A percentile compares a stretch with the other conserved stretches of the same genome.
Conservation (phyloP, 2,888 invertebrate genomes). For the Heteromurus nitidus region DNA sequence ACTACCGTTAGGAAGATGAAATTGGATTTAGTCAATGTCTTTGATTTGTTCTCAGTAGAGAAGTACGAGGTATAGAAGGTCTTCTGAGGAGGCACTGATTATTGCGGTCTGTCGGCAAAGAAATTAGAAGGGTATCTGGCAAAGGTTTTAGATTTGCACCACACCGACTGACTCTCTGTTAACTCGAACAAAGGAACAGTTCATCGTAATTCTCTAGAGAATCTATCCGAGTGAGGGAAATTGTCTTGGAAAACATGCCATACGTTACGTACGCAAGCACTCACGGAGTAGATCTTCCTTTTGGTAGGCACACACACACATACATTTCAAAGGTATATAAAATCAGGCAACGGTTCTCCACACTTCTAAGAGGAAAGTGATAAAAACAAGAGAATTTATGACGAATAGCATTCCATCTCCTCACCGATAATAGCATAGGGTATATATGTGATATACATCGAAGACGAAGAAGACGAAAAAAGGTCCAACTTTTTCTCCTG, state of each 20-base stretch:
- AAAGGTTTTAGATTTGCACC: constrained; percentile 47
- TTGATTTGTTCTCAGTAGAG: background rate
- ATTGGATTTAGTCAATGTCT: constrained; percentile 29
- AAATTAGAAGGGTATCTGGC: constrained; percentile 51
- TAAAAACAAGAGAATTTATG: constrained; percentile 62
- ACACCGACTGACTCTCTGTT: constrained; percentile 28
- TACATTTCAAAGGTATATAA: background rate
- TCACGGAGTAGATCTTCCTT: background rate
- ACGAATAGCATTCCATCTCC: constrained; percentile 60
- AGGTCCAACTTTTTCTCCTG: constrained; percentile 48
- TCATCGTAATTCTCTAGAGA: constrained; percentile 60
- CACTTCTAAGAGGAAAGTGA: constrained; percentile 33
- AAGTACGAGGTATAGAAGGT: background rate
- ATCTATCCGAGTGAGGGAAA: constrained; percentile 8
- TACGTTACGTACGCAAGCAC: constrained; percentile 5
- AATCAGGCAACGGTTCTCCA: constrained; percentile 3
- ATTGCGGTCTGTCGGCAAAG: constrained; percentile 57
- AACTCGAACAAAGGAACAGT: constrained; percentile 50
- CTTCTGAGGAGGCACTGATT: constrained; percentile 34
- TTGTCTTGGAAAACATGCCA: background rate
- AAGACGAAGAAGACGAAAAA: constrained; percentile 44
- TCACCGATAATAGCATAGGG: constrained; percentile 37
- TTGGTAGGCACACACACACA: background rate
- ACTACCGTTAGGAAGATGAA: constrained; percentile 33
- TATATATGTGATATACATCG: constrained; percentile 42